Conservation (phyloP, 2,888 invertebrate genomes). For the Nomada fabriciana region DNA sequence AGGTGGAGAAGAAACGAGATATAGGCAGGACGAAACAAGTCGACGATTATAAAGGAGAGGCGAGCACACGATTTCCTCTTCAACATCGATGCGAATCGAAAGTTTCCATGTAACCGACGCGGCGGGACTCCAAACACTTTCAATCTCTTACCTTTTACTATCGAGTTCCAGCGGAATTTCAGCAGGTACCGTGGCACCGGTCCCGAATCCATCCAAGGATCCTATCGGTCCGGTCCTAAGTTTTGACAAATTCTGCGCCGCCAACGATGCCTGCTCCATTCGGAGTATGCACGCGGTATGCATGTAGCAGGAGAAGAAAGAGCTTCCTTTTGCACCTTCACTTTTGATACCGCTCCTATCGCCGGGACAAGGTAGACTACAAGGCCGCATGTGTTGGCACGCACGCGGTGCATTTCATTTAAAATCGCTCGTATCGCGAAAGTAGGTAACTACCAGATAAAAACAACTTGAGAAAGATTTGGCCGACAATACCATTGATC, state of each 20-base stretch:
- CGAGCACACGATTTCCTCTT: slow-evolving; percentile 60
- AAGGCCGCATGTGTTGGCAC: slow-evolving; percentile 33
- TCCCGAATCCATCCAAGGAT: not conserved
- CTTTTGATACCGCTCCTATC: slow-evolving; percentile 48
- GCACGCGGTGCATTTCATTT: not conserved
- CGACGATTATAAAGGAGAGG: slow-evolving; percentile 68
- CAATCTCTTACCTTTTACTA: slow-evolving; percentile 66
- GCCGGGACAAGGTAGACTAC: slow-evolving; percentile 38
- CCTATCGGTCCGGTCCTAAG: not conserved
- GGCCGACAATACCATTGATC: too few relatives aligned
- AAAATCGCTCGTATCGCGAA: not conserved
- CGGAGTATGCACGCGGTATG: too few relatives aligned
- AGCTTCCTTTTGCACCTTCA: slow-evolving; percentile 56
- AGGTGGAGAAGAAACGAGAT: slow-evolving; percentile 18
- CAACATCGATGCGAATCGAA: slow-evolving; percentile 69
- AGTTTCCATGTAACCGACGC: slow-evolving; percentile 58
- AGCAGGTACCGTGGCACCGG: slow-evolving; percentile 18
- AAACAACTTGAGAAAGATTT: too few relatives aligned
- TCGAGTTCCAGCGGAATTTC: slow-evolving; percentile 61
- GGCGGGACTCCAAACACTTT: slow-evolving; percentile 66
- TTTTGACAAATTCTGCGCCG: not conserved
- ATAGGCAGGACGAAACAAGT: slow-evolving; percentile 59
- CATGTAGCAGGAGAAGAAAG: slow-evolving; percentile 5
- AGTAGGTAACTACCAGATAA: too few relatives aligned
- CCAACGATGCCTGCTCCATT: too few relatives aligned